phyloP scores from a whole-genome alignment of 2,797 vertebrate genomes.

The Trachops cirrhosus region DNA sequence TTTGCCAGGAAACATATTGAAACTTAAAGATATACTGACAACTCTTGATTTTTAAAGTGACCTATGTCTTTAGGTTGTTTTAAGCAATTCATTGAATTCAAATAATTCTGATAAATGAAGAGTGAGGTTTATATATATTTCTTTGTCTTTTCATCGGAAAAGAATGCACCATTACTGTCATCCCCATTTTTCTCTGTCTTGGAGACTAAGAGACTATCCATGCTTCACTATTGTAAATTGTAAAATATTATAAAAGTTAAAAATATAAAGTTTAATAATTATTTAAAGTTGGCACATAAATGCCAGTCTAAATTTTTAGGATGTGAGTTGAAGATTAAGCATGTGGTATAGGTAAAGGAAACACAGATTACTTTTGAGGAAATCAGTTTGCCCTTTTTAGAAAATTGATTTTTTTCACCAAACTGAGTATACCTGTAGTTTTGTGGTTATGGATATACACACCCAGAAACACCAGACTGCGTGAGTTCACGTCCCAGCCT shows the following conservation, averaged over 20 bases:
- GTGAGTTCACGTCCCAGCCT: not conserved
- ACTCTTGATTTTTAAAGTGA: not conserved
- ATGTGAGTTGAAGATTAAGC: constrained; percentile 27
- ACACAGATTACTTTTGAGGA: constrained; percentile 15
- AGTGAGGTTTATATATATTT: not conserved
- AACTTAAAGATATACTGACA: not conserved
- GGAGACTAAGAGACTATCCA: not conserved
- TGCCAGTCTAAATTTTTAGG: constrained; percentile 7
- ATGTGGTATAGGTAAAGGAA: not conserved
- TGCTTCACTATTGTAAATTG: constrained; percentile 4
- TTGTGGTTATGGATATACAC: not conserved
- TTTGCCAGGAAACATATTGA: not conserved
- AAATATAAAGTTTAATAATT: not conserved
- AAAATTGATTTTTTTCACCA: not conserved
- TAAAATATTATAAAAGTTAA: constrained; percentile 22
- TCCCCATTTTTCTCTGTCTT: not conserved
- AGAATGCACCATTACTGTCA: not conserved
- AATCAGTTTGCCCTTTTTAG: constrained; percentile 25
- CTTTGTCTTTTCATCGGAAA: constrained; percentile 6
- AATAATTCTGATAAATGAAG: constrained; percentile 26
- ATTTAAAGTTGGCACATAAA: constrained; percentile 14
- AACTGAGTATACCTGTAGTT: not conserved
- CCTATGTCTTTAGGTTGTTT: not conserved
- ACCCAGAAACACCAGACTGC: not conserved
- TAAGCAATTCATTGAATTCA: not conserved